Base-by-base conservation (phyloP, 2,888 invertebrate species). In the Sphaerophoria rueppellii region DNA sequence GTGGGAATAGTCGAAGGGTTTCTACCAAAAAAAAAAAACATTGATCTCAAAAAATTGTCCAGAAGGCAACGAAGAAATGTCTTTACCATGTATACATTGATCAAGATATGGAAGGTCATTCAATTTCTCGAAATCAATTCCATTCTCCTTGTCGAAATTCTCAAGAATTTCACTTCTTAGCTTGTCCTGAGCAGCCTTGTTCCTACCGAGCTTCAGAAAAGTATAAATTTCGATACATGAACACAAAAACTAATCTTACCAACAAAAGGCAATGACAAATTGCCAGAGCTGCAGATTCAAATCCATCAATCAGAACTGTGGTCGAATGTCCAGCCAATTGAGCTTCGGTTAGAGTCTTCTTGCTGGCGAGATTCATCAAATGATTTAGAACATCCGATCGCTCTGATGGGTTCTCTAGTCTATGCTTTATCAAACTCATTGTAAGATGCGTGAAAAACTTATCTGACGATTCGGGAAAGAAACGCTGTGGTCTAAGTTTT, bases 241-340 rank as follows among this genome's bases (percentile, higher is more conserved):
- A 9, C 43, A 9, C 6, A 40, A 40, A 6, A 7, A 40, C 9
- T 40, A 4, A 40, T 60, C 86, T 87, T 80, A 90, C 90, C 88
- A 89, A 72, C 54, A 89, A 82, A 34, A 90, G 82, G 50, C 88
- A 88, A 65, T 89, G 88, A 1, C 89, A 87, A 50, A 90, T 88
- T 4, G 88, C 76, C 35, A 88, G 77, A 16, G 89, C 89, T n/a
- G 87, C 88, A 34, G 90, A 89, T 71, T 90, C 89, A 40, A 88
- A 89, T 43, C 89, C 90, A 86, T 90, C 90, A 60, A 89, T 81
- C 70, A 90, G 82, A 34, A 90, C 88, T 5, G 90, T 89, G n/a
- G 89, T 88, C 0, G 88, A 88, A 67, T 89, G 89, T 52, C 89
- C 89, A 3, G 89, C 87, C 70, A 90, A 86, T 63, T 89, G 88